A percentile compares a stretch with the other conserved stretches of the same genome.
Evolutionary conservation across 1,140 invertebrate genomes (phyloP).

Genomic region (Drosophila tropicalis): DNA sequence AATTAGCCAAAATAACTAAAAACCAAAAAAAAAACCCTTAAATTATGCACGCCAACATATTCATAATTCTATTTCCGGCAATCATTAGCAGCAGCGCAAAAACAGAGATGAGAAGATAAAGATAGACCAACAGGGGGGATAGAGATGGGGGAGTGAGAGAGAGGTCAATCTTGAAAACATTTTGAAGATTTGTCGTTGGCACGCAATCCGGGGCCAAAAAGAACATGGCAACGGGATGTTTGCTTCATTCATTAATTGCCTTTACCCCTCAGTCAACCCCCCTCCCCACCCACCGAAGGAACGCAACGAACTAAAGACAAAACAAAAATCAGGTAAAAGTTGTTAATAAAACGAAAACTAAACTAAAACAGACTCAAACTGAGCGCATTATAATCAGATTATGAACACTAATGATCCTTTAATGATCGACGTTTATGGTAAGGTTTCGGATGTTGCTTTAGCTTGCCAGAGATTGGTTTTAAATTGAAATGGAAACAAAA

Average conservation of each 20-base stretch:
- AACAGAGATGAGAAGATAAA: slow-evolving; percentile 15
- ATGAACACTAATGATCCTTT: slow-evolving; percentile 82
- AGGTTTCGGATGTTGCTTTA: slow-evolving; percentile 35
- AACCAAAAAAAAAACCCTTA: slow-evolving; percentile 39
- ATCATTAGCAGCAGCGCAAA: slow-evolving; percentile 50
- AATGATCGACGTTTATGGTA: slow-evolving; percentile 76
- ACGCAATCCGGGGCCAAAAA: slow-evolving; percentile 50
- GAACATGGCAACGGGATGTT: slow-evolving; percentile 65
- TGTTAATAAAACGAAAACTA: slow-evolving; percentile 74
- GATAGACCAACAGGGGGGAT: slow-evolving; percentile 26
- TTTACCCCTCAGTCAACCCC: too few relatives aligned
- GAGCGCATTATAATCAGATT: slow-evolving; percentile 82
- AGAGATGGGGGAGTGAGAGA: slow-evolving; percentile 14
- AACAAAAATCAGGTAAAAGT: slow-evolving; percentile 69
- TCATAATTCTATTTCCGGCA: slow-evolving; percentile 81
- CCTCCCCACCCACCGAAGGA: too few relatives aligned
- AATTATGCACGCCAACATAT: slow-evolving; percentile 79
- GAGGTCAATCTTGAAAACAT: slow-evolving; percentile 26
- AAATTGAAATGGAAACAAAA: slow-evolving; percentile 66
- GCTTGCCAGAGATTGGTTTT: slow-evolving; percentile 65
- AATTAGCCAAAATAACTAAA: slow-evolving; percentile 42
- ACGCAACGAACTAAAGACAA: slow-evolving; percentile 9
- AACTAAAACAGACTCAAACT: slow-evolving; percentile 72
- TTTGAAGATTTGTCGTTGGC: slow-evolving; percentile 70
- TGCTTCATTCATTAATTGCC: slow-evolving; percentile 74